A percentile compares a stretch with the other conserved stretches of the same genome.
Conservation (phyloP, 2,888 invertebrate species). For the Dimorphilus gyrociliatus region DNA sequence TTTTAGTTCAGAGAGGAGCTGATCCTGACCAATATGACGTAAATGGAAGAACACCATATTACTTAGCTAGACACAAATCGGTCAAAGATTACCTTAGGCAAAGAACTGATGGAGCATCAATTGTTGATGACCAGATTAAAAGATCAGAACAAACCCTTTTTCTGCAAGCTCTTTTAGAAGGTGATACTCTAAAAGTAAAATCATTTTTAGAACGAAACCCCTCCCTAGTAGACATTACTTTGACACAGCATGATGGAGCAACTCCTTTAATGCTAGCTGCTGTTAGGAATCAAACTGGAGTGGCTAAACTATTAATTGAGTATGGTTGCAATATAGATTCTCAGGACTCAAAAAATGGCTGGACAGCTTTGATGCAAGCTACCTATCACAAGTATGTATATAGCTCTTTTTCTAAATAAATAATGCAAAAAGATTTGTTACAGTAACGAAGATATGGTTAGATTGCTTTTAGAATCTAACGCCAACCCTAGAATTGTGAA, state of each 20-base stretch:
- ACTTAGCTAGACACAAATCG: slow-evolving; percentile 26
- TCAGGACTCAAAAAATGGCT: slow-evolving; percentile 36
- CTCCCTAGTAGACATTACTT: not conserved
- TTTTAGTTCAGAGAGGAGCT: slow-evolving; percentile 34
- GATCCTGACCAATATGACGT: slow-evolving; percentile 33
- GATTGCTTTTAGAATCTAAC: too few species aligned
- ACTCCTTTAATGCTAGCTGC: slow-evolving; percentile 39
- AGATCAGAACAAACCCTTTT: too few species aligned
- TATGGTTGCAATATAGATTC: slow-evolving; percentile 36
- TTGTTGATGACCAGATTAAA: too few species aligned
- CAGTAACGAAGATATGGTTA: too few species aligned
- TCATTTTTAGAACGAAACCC: too few species aligned
- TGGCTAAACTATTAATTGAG: slow-evolving; percentile 31
- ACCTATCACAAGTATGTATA: slow-evolving; percentile 34
- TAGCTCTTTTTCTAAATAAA: not conserved
- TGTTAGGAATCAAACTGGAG: slow-evolving; percentile 34
- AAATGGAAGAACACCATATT: slow-evolving; percentile 33
- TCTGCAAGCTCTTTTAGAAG: too few species aligned
- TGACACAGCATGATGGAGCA: slow-evolving; percentile 28
- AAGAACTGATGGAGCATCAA: too few species aligned
- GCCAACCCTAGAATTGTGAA: too few species aligned
- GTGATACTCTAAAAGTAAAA: too few species aligned
- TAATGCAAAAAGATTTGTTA: too few species aligned
- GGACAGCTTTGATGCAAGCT: slow-evolving; percentile 40
- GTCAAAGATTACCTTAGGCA: slow-evolving; percentile 30